Percentiles rank a stretch among this genome's conserved stretches.
Evolutionary conservation across 2,888 invertebrate species (phyloP).

Genomic region (Aromia moschata): DNA sequence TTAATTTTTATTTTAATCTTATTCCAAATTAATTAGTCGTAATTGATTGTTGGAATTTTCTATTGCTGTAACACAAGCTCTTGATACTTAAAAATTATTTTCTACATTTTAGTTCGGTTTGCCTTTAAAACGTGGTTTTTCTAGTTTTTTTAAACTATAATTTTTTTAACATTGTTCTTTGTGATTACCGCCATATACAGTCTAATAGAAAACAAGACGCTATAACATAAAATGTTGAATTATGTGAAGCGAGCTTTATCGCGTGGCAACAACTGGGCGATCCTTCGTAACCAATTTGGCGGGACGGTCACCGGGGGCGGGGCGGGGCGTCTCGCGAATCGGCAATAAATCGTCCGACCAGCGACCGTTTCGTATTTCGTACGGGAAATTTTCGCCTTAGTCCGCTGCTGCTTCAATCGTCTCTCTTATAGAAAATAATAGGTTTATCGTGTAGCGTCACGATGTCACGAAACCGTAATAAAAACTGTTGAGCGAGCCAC

Average conservation of each 20-base stretch:
- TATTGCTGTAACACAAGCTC: too few species aligned
- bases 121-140: too few species aligned
- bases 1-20: too few species aligned
- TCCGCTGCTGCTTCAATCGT: not conserved
- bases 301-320: not conserved
- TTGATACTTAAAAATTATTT: too few species aligned
- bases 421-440: constrained; percentile 7
- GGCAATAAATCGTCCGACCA: constrained; percentile 11
- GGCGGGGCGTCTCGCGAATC: not conserved
- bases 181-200: too few species aligned
- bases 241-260: constrained; percentile 5
- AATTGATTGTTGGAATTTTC: too few species aligned
- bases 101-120: too few species aligned
- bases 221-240: constrained; percentile 5
- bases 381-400: not conserved
- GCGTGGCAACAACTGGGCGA: constrained; percentile 8
- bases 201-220: too few species aligned
- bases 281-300: constrained; percentile 13
- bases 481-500: too few species aligned
- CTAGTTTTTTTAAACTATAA: too few species aligned
- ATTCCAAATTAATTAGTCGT: too few species aligned
- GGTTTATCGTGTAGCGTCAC: not conserved
- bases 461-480: not conserved
- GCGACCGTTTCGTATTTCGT: not conserved
- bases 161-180: too few species aligned